Percentiles rank a stretch among this genome's conserved stretches.
These are phyloP conservation scores for Linnaemya vulpina DNA, from an alignment of 2,888 invertebrate species.

Conservation along the genomic window DNA sequence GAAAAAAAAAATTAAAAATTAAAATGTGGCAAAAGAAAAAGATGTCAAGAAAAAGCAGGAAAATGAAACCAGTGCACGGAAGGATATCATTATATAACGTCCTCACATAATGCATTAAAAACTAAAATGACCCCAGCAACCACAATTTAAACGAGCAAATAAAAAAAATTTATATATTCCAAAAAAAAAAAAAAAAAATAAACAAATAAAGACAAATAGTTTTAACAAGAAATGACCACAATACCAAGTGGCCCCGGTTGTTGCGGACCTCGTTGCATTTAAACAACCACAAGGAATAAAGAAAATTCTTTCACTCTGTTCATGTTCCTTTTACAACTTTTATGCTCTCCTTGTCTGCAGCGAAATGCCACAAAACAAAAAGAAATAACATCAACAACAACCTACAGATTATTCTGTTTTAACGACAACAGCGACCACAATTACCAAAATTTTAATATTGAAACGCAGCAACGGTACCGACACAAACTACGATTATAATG, in stretches of 20 bases:
- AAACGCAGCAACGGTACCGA: slow-evolving; percentile 26
- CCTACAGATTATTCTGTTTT: slow-evolving; percentile 37
- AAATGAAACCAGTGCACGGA: slow-evolving; percentile 37
- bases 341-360: not conserved
- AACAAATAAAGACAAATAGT: slow-evolving; percentile 58
- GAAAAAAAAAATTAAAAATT: not conserved
- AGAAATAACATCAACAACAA: not conserved
- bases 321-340: slow-evolving; percentile 10
- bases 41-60: not conserved
- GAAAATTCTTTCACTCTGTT: slow-evolving; percentile 45
- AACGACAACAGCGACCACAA: slow-evolving; percentile 63
- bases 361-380: not conserved
- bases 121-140: slow-evolving; percentile 48
- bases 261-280: slow-evolving; percentile 42
- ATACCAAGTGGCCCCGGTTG: slow-evolving; percentile 60
- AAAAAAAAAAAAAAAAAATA: too few species aligned
- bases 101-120: slow-evolving; percentile 68
- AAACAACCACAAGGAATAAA: slow-evolving; percentile 45
- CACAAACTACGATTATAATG: slow-evolving; percentile 29
- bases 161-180: not conserved
- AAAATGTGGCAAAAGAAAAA: slow-evolving; percentile 6
- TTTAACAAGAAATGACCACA: slow-evolving; percentile 65
- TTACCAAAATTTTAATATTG: slow-evolving; percentile 66
- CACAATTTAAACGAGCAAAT: slow-evolving; percentile 53
- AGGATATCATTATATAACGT: slow-evolving; percentile 65